These are phyloP conservation scores for Hippocampus abdominalis DNA, from an alignment of 2,113 vertebrate genomes.

Conservation along the genomic window DNA sequence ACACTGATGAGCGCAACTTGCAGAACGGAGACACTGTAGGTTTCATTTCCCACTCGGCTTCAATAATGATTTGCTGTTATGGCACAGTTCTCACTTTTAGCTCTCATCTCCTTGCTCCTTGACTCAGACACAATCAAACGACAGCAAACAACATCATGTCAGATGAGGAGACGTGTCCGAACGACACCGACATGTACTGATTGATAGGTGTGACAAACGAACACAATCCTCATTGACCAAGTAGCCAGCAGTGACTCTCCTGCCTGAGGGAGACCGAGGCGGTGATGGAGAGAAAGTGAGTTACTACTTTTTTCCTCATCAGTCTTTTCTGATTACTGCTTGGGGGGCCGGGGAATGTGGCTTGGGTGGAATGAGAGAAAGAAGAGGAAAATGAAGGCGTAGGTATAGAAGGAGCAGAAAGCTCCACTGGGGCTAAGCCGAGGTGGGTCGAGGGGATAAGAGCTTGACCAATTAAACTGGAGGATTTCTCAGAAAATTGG, in stretches of 20 bases:
- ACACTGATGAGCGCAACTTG: conserved; percentile 24
- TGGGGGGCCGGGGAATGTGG: background rate
- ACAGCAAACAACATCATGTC: conserved; percentile 57
- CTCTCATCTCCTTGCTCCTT: conserved; percentile 41
- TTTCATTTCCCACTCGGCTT: conserved; percentile 12
- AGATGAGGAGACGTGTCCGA: conserved; percentile 54
- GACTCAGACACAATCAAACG: conserved; percentile 57
- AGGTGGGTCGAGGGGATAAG: conserved; percentile 65
- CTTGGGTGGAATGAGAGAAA: conserved; percentile 5
- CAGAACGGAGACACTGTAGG: conserved; percentile 12
- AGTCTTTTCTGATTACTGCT: conserved; percentile 58
- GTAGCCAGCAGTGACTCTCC: conserved; percentile 53
- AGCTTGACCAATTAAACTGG: conserved; percentile 69
- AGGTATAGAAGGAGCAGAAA: conserved; percentile 52
- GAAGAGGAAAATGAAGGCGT: conserved; percentile 50
- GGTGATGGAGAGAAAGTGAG: conserved; percentile 23
- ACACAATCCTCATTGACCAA: conserved; percentile 66
- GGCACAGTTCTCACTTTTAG: conserved; percentile 42
- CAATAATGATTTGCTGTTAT: conserved; percentile 29
- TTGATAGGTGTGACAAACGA: conserved; percentile 73
- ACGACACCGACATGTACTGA: conserved; percentile 64
- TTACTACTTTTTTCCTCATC: conserved; percentile 45
- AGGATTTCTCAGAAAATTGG: conserved; percentile 63
- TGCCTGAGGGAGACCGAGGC: conserved; percentile 36
- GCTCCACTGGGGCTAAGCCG: conserved; percentile 56